Evolutionary conservation across 2,797 vertebrate species (phyloP), one percentile per base, ranked within the genome.

Genomic region (Erithacus rubecula): DNA sequence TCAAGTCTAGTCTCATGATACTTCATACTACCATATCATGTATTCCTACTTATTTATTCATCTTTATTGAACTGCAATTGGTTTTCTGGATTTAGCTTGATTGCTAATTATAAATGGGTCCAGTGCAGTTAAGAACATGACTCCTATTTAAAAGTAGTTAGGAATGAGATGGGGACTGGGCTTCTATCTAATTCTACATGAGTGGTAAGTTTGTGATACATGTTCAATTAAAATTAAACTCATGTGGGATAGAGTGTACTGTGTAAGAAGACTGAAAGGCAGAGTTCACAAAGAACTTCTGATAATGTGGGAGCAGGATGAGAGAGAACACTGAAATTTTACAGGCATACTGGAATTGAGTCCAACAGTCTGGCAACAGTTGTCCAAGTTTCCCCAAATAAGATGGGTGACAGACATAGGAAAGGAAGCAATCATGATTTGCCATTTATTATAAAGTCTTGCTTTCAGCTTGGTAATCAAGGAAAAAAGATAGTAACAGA

Each of bases 381-480:
- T 94, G 76, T 80, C 81, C 62, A 88, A 68, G 39, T 62, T 80
- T 90, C 81, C 60, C 87, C 92, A 94, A 75, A 93, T 83, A 88
- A 94, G 58, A 86, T 63, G 83, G 59, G 86, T 77, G 74, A 94
- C 68, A 96, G 89, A 67, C 83, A 79, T 37, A 72, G 89, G 79
- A 92, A 97, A 92, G 72, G 58, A 96, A 95, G 74, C 71, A 83
- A 93, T 95, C 79, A 64, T 83, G 87, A 94, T 92, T 94, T 96
- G 87, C 90, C 94, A 94, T 96, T 96, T 97, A 79, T 97, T 95
- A 94, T 51, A 78, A 97, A 96, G 87, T 95, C 77, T 86, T 70
- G 79, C 69, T 97, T 97, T 96, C 81, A 82, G 92, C 92, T 93
- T 88, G 85, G 87, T 96, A 96, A 97, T 96, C 95, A 95, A 96